Evolutionary conservation across 2,888 invertebrate genomes (phyloP).

Genomic region (Boloria euphrosyne): DNA sequence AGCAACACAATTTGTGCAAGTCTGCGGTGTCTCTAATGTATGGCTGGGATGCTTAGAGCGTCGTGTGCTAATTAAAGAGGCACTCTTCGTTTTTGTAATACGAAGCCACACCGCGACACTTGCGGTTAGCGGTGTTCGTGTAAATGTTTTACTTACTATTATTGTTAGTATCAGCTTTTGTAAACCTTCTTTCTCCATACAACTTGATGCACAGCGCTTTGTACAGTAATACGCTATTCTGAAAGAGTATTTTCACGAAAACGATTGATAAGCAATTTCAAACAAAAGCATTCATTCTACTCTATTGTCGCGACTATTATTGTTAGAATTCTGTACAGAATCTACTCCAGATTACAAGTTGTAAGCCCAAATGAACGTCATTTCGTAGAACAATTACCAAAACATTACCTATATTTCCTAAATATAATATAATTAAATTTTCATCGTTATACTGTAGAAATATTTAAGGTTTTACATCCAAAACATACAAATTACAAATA

Average conservation of each 20-base stretch:
- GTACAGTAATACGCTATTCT: conserved; percentile 7
- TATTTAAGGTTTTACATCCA: too few relatives aligned
- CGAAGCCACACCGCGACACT: conserved; percentile 53
- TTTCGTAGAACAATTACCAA: too few relatives aligned
- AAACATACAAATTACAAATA: too few relatives aligned
- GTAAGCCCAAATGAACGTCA: neutral
- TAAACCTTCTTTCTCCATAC: neutral
- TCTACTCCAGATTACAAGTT: conserved; percentile 2
- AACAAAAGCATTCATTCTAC: conserved; percentile 19
- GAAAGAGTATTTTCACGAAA: conserved; percentile 9
- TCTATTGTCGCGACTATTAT: conserved; percentile 12
- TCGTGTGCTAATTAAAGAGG: conserved; percentile 61
- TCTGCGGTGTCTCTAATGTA: conserved; percentile 44
- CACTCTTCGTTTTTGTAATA: conserved; percentile 63
- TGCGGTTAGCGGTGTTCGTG: conserved; percentile 44
- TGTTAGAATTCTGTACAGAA: conserved; percentile 12
- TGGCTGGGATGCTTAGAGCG: conserved; percentile 35
- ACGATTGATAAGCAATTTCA: conserved; percentile 15
- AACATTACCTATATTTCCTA: too few relatives aligned
- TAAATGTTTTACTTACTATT: conserved; percentile 32
- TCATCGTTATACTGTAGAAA: too few relatives aligned
- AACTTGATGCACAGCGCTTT: neutral
- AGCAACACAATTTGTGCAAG: conserved; percentile 41
- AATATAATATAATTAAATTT: too few relatives aligned
- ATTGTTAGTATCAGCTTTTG: conserved; percentile 25